Base-by-base conservation (phyloP, 1,140 invertebrate genomes). In the Atta texana region DNA sequence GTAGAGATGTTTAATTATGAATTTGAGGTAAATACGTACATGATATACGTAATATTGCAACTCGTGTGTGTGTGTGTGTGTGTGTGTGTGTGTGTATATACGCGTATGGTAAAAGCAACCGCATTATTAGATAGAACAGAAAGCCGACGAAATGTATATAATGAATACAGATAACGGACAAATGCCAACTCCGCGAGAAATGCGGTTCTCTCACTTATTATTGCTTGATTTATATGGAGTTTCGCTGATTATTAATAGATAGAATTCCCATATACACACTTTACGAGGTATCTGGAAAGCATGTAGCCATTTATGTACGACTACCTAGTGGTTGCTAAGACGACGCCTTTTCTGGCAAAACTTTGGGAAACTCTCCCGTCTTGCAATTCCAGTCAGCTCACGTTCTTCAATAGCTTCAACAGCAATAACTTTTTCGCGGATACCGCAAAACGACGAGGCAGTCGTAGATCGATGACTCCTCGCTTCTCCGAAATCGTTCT, bases 381-480 rank as follows among this genome's bases (percentile, higher is more conserved):
- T 14, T n/a, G 39, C 69, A 63, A 84, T 75, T 84, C 44, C 55
- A 84, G 69, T 84, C 80, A 51, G 39, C 80, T 84, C 80, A 84
- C 80, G 80, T 84, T 84, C 80, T 61, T 84, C 80, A 84, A 84
- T 84, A 84, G 69, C 80, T 84, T 84, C 80, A 84, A 84, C 80
- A 61, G 80, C 69, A 84, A 84, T 84, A 84, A 84, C 80, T 84
- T 84, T 84, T 84, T 84, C 69, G 80, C 21, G 55, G 39, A 84
- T 75, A 84, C 80, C 80, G 55, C 80, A 84, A 75, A 84, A 63
- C 80, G 80, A 84, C 68, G 69, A 31, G 44, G 68, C 66, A 28
- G n/a, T 63, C 69, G 80, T 59, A 82, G 68, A 84, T 84, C 80
- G 69, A 84, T 84, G 80, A 74, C 69, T 72, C 53, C 80, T 53